Evolutionary conservation across 2,113 vertebrate genomes (phyloP).

Genomic region (Myocastor coypus): DNA sequence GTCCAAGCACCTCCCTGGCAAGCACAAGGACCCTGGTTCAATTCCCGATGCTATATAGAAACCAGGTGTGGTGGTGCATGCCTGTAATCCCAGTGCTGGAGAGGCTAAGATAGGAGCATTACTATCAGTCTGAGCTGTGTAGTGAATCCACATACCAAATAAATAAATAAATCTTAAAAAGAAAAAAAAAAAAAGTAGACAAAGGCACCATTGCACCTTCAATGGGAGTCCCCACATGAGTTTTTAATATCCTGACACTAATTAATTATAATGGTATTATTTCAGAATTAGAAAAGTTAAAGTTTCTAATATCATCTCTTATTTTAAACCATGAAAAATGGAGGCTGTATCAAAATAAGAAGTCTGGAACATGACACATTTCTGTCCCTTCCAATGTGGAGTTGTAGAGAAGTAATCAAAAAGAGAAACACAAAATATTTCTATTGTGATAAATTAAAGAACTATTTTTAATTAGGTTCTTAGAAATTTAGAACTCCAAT

Average conservation of each 20-base stretch:
- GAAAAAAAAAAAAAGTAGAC: not conserved
- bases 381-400: not conserved
- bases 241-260: not conserved
- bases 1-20: too few relatives aligned
- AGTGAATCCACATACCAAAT: too few relatives aligned
- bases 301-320: not conserved
- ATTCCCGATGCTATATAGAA: too few relatives aligned
- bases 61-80: too few relatives aligned
- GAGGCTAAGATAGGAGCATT: too few relatives aligned
- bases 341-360: not conserved
- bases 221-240: not conserved
- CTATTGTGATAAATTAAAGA: not conserved
- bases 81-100: too few relatives aligned
- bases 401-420: not conserved
- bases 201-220: not conserved
- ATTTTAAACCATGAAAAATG: not conserved
- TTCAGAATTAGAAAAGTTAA: constrained; percentile 33
- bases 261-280: not conserved
- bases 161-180: too few relatives aligned
- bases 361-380: not conserved
- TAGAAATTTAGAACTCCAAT: too few relatives aligned
- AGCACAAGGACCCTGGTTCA: too few relatives aligned
- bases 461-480: too few relatives aligned
- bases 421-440: not conserved
- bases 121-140: too few relatives aligned